phyloP scores from a whole-genome alignment of 2,888 invertebrate species.

The Mactromeris polynyma region DNA sequence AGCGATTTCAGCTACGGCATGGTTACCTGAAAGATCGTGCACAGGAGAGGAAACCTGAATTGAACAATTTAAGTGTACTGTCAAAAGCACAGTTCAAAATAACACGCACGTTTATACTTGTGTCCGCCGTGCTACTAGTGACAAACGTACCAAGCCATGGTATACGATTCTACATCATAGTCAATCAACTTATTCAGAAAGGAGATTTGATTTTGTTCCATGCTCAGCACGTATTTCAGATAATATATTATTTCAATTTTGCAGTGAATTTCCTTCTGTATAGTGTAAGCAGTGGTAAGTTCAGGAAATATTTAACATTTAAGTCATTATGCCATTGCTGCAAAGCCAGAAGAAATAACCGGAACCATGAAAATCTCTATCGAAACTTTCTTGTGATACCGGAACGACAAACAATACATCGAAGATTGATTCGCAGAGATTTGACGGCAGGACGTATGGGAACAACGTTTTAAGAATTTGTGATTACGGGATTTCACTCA shows the following conservation, averaged over 20 bases:
- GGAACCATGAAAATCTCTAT: constrained; percentile 41
- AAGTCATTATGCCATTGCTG: constrained; percentile 42
- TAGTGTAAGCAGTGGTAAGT: constrained; percentile 74
- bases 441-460: not conserved
- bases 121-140: constrained; percentile 80
- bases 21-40: constrained; percentile 25
- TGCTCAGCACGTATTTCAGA: constrained; percentile 77
- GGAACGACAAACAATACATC: constrained; percentile 17
- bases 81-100: constrained; percentile 75
- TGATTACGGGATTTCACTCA: not conserved
- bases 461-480: not conserved
- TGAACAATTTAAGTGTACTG: constrained; percentile 58
- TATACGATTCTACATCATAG: constrained; percentile 76
- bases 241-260: constrained; percentile 78
- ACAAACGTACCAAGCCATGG: constrained; percentile 83
- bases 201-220: constrained; percentile 29
- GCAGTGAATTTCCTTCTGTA: constrained; percentile 79
- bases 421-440: constrained; percentile 17
- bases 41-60: constrained; percentile 34
- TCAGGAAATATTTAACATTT: constrained; percentile 67
- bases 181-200: constrained; percentile 59
- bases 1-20: constrained; percentile 50
- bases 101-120: constrained; percentile 80
- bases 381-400: constrained; percentile 34
- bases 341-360: constrained; percentile 16